Base-by-base conservation (phyloP, 1,140 invertebrate genomes). In the Eciton burchellii region DNA sequence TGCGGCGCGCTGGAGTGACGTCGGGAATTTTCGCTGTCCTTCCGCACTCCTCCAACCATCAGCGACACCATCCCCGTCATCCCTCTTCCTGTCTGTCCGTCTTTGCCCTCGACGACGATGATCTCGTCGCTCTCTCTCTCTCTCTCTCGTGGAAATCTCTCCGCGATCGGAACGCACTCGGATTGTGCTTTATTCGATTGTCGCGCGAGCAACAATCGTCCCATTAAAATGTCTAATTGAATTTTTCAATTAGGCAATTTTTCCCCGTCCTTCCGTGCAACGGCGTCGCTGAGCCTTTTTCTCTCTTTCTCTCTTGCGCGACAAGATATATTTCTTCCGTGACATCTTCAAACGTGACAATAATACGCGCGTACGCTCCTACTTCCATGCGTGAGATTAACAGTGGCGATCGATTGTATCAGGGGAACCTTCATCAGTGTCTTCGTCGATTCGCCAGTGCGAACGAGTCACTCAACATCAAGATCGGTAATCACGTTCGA, bases 181-280 rank as follows among this genome's bases (percentile, higher is more conserved):
- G 71, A 87, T 85, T 82, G 84, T 90, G n/a, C n/a, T 85, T 89
- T 68, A 84, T 85, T 63, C 84, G 82, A 88, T 86, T 86, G 87
- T 88, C 86, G 83, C 85, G 57, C 47, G 70, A 45, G 41, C 62
- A 87, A 84, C 60, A 79, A n/a, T 82, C 77, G 73, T 71, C 84
- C 85, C 85, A 83, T 88, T 88, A 83, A 89, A 88, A 68, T 84
- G 83, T 86, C 87, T 92, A 92, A 92, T 92, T 91, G 88, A 79
- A 91, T 91, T 87, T 91, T 91, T 81, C 57, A 52, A 26, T 65
- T 68, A 77, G 54, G 85, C 62, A 57, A 45, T 82, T 85, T 81
- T 70, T 24, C 19, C 3, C 29, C 3, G 35, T 59, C 21, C n/a
- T 16, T 41, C 29, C 26, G 41, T 6, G 29, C 19, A 21, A 45